Evolutionary conservation across 2,113 vertebrate genomes (phyloP).

Genomic region (Anthoscopus minutus): DNA sequence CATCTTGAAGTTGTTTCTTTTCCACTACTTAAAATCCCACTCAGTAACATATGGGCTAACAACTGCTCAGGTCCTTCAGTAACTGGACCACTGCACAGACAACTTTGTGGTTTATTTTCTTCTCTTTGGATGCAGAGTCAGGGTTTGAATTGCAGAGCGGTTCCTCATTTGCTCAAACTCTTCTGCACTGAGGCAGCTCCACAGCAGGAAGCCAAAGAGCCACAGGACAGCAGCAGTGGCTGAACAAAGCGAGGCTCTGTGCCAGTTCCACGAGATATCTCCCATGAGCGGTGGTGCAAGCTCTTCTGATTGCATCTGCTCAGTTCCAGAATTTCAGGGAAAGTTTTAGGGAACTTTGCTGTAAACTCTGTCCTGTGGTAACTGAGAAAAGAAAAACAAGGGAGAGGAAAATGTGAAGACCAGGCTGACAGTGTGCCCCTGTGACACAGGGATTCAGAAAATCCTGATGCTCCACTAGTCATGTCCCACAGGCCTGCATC

Average conservation of each 20-base stretch:
- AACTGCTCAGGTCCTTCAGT: background rate
- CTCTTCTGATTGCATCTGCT: background rate
- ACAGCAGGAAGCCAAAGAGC: background rate
- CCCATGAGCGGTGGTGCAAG: background rate
- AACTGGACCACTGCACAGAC: background rate
- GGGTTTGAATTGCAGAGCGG: background rate
- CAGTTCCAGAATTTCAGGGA: background rate
- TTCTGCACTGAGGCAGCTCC: background rate
- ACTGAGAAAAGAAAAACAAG: background rate
- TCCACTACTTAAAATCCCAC: background rate
- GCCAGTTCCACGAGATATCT: background rate
- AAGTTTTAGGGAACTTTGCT: background rate
- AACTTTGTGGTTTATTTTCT: background rate
- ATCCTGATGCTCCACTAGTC: background rate
- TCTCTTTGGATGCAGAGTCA: background rate
- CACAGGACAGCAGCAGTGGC: background rate
- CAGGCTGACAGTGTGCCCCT: background rate
- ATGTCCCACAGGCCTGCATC: background rate
- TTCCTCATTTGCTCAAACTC: background rate
- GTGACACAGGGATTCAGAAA: background rate
- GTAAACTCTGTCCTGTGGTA: background rate
- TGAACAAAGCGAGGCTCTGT: background rate
- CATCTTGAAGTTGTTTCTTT: background rate
- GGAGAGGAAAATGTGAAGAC: accelerated
- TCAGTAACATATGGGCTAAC: background rate